Evolutionary conservation across 2,113 vertebrate genomes (phyloP), one percentile per base, ranked within the genome.

Genomic region (Hucho hucho): DNA sequence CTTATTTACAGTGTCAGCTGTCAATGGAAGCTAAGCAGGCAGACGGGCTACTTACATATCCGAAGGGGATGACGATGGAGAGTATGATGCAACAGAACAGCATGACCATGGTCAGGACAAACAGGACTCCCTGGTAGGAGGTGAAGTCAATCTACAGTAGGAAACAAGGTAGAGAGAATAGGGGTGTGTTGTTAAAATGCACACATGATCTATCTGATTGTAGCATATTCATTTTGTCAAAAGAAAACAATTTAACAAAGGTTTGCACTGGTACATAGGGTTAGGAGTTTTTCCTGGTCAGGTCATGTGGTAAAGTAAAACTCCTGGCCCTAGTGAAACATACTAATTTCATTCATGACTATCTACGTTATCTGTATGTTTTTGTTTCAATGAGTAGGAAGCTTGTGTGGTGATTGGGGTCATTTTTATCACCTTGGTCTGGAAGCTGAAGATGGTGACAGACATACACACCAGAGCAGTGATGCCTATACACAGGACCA

Each of bases 371-470:
- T 18, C 18, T 20, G 53, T 56, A 56, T 20, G 53, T 56, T 56
- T 56, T 56, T 14, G 4, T 43, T 43, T 43, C 37, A 11, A 43
- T 43, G 37, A 43, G 37, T 43, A 20, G 53, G 16, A 14, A 56
- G 53, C 14, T 20, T 56, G 53, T 56, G 53, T 56, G 53, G 53
- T 1, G 18, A 56, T 56, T 1, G 13, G 20, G n/a, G 58, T 32
- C n/a, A 46, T 46, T 73, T 63, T 20, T 29, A 91, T 89, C 75
- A 98, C 97, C 93, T 97, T 98, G 72, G 94, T 96, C 90, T 97
- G 97, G 90, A 98, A 98, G 87, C 96, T 97, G 92, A 97, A 96
- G 84, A 97, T 28, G 0, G 94, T 96, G 82, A 98, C 95, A 0
- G 94, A 88, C 32, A 98, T 90, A 86, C 97, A 98, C 81, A 98